These are phyloP conservation scores for Drosophila mojavensis DNA, from an alignment of 1,140 invertebrate genomes.

Conservation along the genomic window DNA sequence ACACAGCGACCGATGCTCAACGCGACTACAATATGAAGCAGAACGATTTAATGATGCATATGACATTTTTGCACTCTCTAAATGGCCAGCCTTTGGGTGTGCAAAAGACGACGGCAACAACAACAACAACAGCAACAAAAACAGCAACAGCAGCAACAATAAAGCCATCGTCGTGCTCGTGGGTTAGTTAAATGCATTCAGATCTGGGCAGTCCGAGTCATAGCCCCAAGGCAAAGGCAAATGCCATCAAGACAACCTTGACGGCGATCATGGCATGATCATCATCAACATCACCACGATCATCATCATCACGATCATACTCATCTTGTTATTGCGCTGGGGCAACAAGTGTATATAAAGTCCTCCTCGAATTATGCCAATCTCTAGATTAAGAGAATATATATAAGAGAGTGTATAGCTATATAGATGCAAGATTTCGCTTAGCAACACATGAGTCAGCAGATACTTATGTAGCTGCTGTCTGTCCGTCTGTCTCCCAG, in stretches of 20 bases:
- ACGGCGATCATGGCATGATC: conserved; percentile 50
- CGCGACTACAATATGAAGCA: conserved; percentile 81
- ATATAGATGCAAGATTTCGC: too few species aligned
- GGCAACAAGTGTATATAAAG: conserved; percentile 24
- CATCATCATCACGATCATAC: conserved; percentile 4
- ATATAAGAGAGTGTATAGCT: too few species aligned
- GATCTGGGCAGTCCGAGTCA: conserved; percentile 25
- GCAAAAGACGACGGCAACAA: conserved; percentile 17
- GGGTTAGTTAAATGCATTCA: conserved; percentile 56
- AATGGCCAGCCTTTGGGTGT: conserved; percentile 68
- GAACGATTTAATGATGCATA: conserved; percentile 83
- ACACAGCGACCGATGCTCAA: conserved; percentile 39
- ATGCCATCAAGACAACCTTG: conserved; percentile 68
- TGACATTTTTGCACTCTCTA: conserved; percentile 84
- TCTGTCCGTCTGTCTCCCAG: neutral
- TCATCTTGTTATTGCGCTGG: neutral
- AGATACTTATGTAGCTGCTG: neutral
- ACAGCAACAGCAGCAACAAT: conserved; percentile 52
- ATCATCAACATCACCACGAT: conserved; percentile 17
- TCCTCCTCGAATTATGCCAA: conserved; percentile 6
- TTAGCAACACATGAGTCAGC: conserved; percentile 25
- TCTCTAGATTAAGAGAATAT: neutral
- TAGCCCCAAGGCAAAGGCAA: conserved; percentile 57
- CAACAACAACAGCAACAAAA: conserved; percentile 35
- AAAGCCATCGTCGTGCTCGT: conserved; percentile 52